Percentiles rank a stretch among this genome's conserved stretches.
Evolutionary conservation across 1,140 invertebrate species (phyloP).

Genomic region (Aphis gossypii): DNA sequence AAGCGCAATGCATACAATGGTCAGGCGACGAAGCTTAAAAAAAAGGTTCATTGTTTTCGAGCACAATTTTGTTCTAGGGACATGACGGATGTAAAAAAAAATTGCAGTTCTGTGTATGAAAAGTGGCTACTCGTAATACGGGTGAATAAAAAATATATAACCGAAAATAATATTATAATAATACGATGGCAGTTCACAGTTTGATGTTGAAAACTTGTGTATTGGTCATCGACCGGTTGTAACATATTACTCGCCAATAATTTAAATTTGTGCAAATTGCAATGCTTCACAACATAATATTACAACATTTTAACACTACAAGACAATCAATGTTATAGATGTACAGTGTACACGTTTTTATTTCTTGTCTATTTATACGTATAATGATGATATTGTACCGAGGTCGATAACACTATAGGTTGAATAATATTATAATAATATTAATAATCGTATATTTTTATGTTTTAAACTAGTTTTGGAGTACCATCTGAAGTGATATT

Average conservation of each 20-base stretch:
- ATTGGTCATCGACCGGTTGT: not conserved
- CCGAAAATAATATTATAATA: not conserved
- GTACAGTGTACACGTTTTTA: not conserved
- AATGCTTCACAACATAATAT: not conserved
- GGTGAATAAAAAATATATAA: not conserved
- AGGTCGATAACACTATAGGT: not conserved
- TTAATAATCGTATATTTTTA: constrained; percentile 23
- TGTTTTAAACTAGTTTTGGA: constrained; percentile 26
- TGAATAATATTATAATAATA: not conserved
- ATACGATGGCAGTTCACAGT: not conserved
- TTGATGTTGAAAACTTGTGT: not conserved
- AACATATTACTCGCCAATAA: not conserved
- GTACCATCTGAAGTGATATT: not conserved
- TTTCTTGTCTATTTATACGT: not conserved
- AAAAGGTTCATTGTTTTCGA: not conserved
- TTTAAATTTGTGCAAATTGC: not conserved
- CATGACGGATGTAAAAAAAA: not conserved
- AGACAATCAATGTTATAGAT: not conserved
- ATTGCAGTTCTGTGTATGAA: not conserved
- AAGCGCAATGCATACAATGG: not conserved
- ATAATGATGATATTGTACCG: not conserved
- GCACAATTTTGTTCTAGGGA: not conserved
- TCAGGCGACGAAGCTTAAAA: not conserved
- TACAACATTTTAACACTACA: not conserved
- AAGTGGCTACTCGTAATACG: not conserved